Percentiles rank a stretch among this genome's conserved stretches.
phyloP scores from a whole-genome alignment of 1,140 invertebrate genomes.

The Calliphora vicina region DNA sequence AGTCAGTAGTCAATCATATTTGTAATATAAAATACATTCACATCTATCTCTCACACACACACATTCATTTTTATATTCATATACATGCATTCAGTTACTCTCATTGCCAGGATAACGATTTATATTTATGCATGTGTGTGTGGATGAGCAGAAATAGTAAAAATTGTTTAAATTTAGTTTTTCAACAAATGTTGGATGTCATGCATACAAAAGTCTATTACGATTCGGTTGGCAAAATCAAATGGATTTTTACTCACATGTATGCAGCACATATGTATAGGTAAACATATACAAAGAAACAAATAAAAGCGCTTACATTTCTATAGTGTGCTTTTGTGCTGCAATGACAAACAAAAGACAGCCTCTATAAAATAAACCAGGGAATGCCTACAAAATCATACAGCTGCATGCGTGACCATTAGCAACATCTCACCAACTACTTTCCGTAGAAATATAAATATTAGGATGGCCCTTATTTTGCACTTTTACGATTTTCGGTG shows the following conservation, averaged over 20 bases:
- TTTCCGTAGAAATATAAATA: background rate
- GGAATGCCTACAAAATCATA: background rate
- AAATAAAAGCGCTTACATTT: too few species aligned
- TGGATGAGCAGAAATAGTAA: too few species aligned
- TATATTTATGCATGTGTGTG: background rate
- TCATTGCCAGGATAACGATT: background rate
- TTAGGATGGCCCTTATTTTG: background rate
- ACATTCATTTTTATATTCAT: too few species aligned
- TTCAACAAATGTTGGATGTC: background rate
- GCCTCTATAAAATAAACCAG: background rate
- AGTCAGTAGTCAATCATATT: too few species aligned
- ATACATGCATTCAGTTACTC: too few species aligned
- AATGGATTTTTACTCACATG: background rate
- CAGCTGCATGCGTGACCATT: background rate
- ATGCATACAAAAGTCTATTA: background rate
- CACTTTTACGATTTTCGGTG: too few species aligned
- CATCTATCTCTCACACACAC: too few species aligned
- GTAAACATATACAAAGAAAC: background rate
- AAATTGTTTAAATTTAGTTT: background rate
- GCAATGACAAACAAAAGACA: background rate
- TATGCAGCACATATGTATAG: background rate
- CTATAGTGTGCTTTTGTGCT: background rate
- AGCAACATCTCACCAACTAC: background rate
- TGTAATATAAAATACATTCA: too few species aligned
- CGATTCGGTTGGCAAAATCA: slow-evolving; percentile 1